Evolutionary conservation across 2,888 invertebrate genomes (phyloP).

Genomic region (Heliothis peltigera): DNA sequence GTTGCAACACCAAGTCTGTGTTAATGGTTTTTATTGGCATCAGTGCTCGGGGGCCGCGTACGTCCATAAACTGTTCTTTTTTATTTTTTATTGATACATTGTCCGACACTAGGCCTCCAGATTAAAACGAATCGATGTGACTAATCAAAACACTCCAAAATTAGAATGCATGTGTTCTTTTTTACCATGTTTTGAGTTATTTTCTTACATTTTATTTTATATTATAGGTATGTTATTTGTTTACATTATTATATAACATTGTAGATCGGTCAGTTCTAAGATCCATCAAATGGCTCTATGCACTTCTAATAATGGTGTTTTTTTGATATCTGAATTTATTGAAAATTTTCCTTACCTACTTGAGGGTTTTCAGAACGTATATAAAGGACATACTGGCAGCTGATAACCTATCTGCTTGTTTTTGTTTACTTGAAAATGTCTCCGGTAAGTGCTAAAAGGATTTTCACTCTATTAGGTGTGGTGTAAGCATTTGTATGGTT

Average conservation of each 20-base stretch:
- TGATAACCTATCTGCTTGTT: slow-evolving; percentile 5
- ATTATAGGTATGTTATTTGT: neutral
- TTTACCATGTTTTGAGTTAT: slow-evolving; percentile 30
- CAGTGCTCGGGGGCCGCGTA: slow-evolving; percentile 74
- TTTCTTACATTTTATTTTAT: slow-evolving; percentile 9
- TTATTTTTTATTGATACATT: slow-evolving; percentile 76
- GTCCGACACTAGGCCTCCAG: slow-evolving; percentile 76
- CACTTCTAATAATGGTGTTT: neutral
- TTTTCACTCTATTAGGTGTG: slow-evolving; percentile 62
- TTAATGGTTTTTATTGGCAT: slow-evolving; percentile 81
- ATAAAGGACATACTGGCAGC: neutral
- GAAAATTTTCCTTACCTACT: slow-evolving; percentile 37
- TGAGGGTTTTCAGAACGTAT: slow-evolving; percentile 3
- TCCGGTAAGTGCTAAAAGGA: slow-evolving; percentile 62
- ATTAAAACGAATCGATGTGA: slow-evolving; percentile 73
- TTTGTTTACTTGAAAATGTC: slow-evolving; percentile 32
- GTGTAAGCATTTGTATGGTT: slow-evolving; percentile 52
- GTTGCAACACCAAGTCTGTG: slow-evolving; percentile 62
- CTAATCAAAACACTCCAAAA: slow-evolving; percentile 72
- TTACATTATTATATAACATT: too few relatives aligned
- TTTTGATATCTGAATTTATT: slow-evolving; percentile 3
- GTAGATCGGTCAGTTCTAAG: neutral
- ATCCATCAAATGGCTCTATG: neutral
- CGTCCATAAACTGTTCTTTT: slow-evolving; percentile 74
- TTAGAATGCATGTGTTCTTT: slow-evolving; percentile 66